Evolutionary conservation across 1,140 invertebrate genomes (phyloP).

Genomic region (Drosophila equinoxialis): DNA sequence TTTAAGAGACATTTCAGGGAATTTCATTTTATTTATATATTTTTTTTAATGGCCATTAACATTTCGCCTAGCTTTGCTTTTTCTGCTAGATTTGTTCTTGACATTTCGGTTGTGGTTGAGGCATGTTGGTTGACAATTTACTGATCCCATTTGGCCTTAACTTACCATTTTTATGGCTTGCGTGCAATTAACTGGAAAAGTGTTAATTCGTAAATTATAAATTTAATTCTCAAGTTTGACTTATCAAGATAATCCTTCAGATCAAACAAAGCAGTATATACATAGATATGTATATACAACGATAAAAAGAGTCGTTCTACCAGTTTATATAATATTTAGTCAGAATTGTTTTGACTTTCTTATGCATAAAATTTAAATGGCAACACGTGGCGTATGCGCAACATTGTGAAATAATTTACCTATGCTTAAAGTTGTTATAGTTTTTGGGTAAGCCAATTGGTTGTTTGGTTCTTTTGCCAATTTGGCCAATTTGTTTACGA

Average conservation of each 20-base stretch:
- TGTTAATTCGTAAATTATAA: background rate
- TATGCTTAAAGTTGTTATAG: background rate
- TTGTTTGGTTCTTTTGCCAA: background rate
- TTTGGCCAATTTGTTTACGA: slow-evolving; percentile 7
- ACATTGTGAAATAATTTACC: background rate
- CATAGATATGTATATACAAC: too few species aligned
- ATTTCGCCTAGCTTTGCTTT: slow-evolving; percentile 51
- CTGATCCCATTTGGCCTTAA: background rate
- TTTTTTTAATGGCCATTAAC: slow-evolving; percentile 69
- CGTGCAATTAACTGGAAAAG: slow-evolving; percentile 5
- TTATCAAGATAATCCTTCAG: too few species aligned
- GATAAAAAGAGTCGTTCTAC: too few species aligned
- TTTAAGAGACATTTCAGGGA: slow-evolving; percentile 41
- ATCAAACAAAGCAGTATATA: too few species aligned
- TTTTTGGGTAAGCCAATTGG: background rate
- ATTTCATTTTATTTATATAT: slow-evolving; percentile 36
- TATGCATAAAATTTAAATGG: too few species aligned
- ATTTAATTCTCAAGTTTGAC: background rate
- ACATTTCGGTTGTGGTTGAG: slow-evolving; percentile 46
- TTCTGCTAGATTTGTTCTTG: slow-evolving; percentile 48
- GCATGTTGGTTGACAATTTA: slow-evolving; percentile 28
- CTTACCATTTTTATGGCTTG: background rate
- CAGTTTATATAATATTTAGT: too few species aligned
- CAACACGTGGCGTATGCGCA: too few species aligned
- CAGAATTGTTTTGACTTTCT: too few species aligned